Conservation (phyloP, 2,113 vertebrate genomes). For the Rousettus leschenaultii region DNA sequence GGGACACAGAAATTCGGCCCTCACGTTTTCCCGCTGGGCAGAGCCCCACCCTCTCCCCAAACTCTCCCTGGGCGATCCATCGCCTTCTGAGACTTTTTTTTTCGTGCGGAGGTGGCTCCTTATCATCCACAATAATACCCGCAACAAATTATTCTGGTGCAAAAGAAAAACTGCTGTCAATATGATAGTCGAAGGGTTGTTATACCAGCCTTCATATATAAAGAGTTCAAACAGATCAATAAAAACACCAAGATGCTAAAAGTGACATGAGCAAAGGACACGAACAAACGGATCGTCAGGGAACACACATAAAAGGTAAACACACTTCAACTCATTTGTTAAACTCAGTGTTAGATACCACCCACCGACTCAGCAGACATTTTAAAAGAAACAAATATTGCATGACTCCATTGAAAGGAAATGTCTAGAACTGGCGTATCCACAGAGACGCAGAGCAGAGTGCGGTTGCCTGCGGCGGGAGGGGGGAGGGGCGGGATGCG, state of each 20-base stretch:
- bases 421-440: not conserved
- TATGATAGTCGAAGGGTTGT: too few species aligned
- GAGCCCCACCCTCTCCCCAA: not conserved
- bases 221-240: not conserved
- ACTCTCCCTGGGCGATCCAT: not conserved
- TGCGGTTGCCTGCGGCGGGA: not conserved
- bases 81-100: not conserved
- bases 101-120: not conserved
- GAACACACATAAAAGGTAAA: not conserved
- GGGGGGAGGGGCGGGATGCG: rapidly evolving
- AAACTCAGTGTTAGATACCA: not conserved
- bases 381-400: too few species aligned
- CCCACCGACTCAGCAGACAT: not conserved
- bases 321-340: rapidly evolving
- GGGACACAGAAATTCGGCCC: not conserved
- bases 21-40: rapidly evolving
- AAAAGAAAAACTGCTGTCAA: not conserved
- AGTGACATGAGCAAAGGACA: not conserved
- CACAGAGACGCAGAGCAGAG: too few species aligned
- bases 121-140: not conserved
- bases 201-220: not conserved
- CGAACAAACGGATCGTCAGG: not conserved
- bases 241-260: not conserved
- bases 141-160: not conserved
- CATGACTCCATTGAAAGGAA: not conserved